Evolutionary conservation across 2,113 vertebrate species (phyloP).

Genomic region (Rhinogobius similis): DNA sequence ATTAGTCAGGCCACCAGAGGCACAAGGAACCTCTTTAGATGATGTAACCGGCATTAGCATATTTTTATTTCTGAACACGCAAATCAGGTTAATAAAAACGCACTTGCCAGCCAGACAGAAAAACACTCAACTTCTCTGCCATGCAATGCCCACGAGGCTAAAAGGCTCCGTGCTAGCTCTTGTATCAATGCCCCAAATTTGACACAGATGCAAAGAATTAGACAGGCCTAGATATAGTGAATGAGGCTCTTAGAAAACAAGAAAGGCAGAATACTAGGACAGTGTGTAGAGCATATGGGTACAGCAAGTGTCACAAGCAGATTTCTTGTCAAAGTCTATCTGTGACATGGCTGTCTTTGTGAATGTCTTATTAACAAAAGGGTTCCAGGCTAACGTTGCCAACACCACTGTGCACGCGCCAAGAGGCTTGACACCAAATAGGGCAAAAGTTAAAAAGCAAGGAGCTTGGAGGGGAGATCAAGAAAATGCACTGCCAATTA

Average conservation of each 20-base stretch:
- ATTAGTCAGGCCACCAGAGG: slow-evolving; percentile 30
- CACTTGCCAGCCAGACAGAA: slow-evolving; percentile 25
- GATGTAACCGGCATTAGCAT: slow-evolving; percentile 39
- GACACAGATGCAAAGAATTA: slow-evolving; percentile 47
- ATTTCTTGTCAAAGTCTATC: slow-evolving; percentile 49
- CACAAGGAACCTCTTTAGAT: slow-evolving; percentile 30
- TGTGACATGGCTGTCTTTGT: slow-evolving; percentile 41
- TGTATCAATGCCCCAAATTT: slow-evolving; percentile 46
- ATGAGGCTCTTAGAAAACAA: slow-evolving; percentile 9
- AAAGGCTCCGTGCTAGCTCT: slow-evolving; percentile 14
- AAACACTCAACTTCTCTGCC: slow-evolving; percentile 24
- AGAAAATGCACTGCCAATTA: slow-evolving; percentile 41
- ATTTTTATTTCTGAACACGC: slow-evolving; percentile 37
- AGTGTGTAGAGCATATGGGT: slow-evolving; percentile 17
- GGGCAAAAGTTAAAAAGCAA: slow-evolving; percentile 41
- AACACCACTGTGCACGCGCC: slow-evolving; percentile 42
- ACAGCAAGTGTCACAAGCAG: slow-evolving; percentile 52
- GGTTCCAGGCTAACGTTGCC: slow-evolving; percentile 51
- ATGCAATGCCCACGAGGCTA: slow-evolving; percentile 25
- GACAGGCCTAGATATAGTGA: slow-evolving; percentile 3
- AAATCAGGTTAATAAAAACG: slow-evolving; percentile 40
- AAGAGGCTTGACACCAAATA: slow-evolving; percentile 47
- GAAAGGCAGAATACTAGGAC: neutral
- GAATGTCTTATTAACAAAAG: slow-evolving; percentile 64
- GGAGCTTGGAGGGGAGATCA: slow-evolving; percentile 2